Evolutionary conservation across 1,140 invertebrate species (phyloP), one percentile per base, ranked within the genome.

Genomic region (Argopecten irradians): DNA sequence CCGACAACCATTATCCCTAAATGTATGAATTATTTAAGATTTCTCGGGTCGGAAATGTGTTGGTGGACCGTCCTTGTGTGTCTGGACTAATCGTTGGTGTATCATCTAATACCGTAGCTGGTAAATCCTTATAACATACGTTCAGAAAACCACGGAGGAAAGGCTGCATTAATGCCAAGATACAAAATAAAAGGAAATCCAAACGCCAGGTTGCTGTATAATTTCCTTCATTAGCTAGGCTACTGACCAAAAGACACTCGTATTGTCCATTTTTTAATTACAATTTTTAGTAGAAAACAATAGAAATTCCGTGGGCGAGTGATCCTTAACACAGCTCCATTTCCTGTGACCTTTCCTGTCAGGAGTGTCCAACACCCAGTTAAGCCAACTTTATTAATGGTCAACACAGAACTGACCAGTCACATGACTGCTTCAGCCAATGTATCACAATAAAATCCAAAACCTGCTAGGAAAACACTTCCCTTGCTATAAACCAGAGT

Each of bases 21-120:
- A 71, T 71, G 55, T 71, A 71, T 71, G 55, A 71, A 71, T 71
- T 28, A 71, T 71, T 71, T 71, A 71, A 71, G 55, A 71, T 71
- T 71, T 71, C 55, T 71, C n/a, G n/a, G 1, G 22, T 8, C n/a
- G 55, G 55, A 71, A 71, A 71, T 71, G 55, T 71, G 55, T 71
- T 71, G 55, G 55, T 71, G 55, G 55, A 71, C 55, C 55, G 55
- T 71, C 55, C 55, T 71, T 71, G 55, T 28, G 55, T n/a, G 55
- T 8, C 55, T 28, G 55, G 16, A 28, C 55, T 71, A 71, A 71
- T 71, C 55, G 55, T 16, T 71, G 55, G 28, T 71, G 55, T 71
- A 71, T 71, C 55, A 71, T 28, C 55, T 71, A 71, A 71, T 71
- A 71, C 55, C 19, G 1, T 71, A n/a, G 22, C 55, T 71, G 55